These are phyloP conservation scores for Dromiciops gliroides DNA, from an alignment of 2,113 vertebrate species.

Conservation along the genomic window DNA sequence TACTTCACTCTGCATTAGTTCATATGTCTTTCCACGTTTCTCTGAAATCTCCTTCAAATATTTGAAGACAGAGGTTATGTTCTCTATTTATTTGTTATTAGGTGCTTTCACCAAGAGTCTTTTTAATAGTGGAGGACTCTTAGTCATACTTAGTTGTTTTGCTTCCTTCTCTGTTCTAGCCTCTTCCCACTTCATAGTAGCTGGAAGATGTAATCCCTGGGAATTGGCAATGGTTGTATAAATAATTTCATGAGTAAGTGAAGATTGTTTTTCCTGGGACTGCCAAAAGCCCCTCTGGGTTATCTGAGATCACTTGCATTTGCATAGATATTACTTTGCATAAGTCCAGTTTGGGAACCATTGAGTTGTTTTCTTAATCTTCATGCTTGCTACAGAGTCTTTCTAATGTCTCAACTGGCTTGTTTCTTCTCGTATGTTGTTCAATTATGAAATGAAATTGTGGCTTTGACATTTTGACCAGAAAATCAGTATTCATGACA, in stretches of 20 bases:
- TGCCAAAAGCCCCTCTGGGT: background rate
- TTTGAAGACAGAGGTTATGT: background rate
- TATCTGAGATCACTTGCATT: background rate
- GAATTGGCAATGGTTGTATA: rapidly evolving
- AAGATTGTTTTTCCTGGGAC: background rate
- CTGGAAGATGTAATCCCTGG: background rate
- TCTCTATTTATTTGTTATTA: background rate
- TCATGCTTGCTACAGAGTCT: background rate
- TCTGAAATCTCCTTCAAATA: background rate
- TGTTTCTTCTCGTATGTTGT: background rate
- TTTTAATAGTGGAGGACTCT: background rate
- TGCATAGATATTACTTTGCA: background rate
- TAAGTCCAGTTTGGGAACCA: rapidly evolving
- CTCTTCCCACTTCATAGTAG: rapidly evolving
- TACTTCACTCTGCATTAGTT: background rate
- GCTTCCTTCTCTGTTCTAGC: background rate
- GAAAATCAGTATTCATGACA: background rate
- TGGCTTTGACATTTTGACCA: background rate
- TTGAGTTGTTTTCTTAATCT: background rate
- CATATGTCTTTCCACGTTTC: background rate
- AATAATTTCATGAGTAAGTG: background rate
- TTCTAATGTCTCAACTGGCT: no score
- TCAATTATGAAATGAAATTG: background rate
- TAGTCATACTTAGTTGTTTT: background rate
- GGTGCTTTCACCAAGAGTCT: background rate